Percentiles rank a stretch among this genome's conserved stretches.
Evolutionary conservation across 1,140 invertebrate genomes (phyloP).

Genomic region (Trichoplusia ni): DNA sequence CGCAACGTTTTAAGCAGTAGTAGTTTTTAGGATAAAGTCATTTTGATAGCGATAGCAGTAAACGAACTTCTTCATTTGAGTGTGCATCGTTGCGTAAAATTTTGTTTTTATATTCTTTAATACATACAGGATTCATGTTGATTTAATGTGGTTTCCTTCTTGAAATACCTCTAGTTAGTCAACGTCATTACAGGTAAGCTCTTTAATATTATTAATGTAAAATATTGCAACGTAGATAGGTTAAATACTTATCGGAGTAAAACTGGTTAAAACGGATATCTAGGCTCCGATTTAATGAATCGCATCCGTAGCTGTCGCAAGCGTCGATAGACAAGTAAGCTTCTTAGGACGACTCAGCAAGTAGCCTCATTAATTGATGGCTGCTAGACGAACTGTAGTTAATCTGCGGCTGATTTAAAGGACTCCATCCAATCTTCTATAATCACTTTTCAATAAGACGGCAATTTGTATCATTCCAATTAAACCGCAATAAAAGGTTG

Average conservation of each 20-base stretch:
- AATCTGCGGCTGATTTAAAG: slow-evolving; percentile 25
- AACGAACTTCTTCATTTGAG: not conserved
- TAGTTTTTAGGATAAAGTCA: no score
- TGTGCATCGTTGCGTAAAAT: no score
- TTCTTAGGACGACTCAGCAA: slow-evolving; percentile 35
- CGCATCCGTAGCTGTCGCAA: slow-evolving; percentile 62
- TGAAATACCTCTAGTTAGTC: not conserved
- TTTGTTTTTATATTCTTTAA: no score
- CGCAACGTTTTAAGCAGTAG: slow-evolving; percentile 7
- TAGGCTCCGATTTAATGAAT: slow-evolving; percentile 68
- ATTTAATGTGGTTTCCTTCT: not conserved
- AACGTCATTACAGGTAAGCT: slow-evolving; percentile 7
- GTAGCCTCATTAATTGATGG: slow-evolving; percentile 38
- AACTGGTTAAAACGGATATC: slow-evolving; percentile 73
- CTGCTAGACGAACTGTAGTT: not conserved
- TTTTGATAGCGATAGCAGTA: no score
- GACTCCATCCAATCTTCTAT: slow-evolving; percentile 20
- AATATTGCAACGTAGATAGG: slow-evolving; percentile 32
- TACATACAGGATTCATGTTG: no score
- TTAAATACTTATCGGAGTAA: slow-evolving; percentile 53
- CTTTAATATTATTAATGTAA: slow-evolving; percentile 28
- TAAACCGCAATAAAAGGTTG: slow-evolving; percentile 4
- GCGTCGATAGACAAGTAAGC: slow-evolving; percentile 39
- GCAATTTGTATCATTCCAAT: slow-evolving; percentile 2
- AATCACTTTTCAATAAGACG: slow-evolving; percentile 24